Evolutionary conservation across 2,113 vertebrate genomes (phyloP).

Genomic region (Corvus hawaiiensis): DNA sequence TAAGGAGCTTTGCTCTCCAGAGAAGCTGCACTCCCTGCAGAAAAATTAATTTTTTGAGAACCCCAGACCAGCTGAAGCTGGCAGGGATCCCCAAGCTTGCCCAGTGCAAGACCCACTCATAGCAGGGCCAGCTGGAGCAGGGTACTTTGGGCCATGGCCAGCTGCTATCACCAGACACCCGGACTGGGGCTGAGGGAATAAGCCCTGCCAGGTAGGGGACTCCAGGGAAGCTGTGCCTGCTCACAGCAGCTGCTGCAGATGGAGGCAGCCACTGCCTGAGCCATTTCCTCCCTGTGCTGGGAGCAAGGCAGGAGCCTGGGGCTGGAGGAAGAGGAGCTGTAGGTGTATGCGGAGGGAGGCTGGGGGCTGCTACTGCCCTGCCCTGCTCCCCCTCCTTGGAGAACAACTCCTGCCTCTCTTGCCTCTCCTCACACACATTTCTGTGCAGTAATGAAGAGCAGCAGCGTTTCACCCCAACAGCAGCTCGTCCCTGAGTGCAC

Average conservation of each 20-base stretch:
- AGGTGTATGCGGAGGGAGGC: not conserved
- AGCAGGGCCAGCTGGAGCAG: not conserved
- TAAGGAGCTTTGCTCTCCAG: not conserved
- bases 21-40: not conserved
- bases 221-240: not conserved
- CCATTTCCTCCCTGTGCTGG: not conserved
- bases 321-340: not conserved
- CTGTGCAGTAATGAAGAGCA: not conserved
- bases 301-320: not conserved
- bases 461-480: not conserved
- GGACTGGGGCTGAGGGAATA: not conserved
- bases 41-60: not conserved
- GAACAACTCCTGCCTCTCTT: not conserved
- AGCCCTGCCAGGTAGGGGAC: not conserved
- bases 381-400: not conserved
- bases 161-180: not conserved
- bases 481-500: accelerated
- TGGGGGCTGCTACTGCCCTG: not conserved
- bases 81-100: not conserved
- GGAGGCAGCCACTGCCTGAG: not conserved
- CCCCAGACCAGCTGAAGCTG: not conserved
- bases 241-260: not conserved
- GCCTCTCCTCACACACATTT: not conserved
- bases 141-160: accelerated
- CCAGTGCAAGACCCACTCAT: not conserved